Evolutionary conservation across 2,113 vertebrate genomes (phyloP).

Genomic region (Periophthalmodon schlosseri): DNA sequence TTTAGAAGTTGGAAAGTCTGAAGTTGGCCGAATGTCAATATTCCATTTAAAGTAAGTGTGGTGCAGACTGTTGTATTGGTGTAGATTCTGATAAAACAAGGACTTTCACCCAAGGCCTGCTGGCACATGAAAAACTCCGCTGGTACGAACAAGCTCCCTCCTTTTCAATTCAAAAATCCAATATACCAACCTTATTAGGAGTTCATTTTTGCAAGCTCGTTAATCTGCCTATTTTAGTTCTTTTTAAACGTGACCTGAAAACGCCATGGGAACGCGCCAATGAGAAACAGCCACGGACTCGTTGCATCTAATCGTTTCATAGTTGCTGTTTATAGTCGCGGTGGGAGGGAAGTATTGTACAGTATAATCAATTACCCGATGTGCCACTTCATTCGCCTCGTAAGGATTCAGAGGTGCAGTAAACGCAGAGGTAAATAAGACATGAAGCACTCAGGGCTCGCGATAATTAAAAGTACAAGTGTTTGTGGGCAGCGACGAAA

Average conservation of each 20-base stretch:
- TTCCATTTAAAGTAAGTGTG: neutral
- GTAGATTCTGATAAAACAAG: neutral
- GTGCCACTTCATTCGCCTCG: constrained; percentile 30
- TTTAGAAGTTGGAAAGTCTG: too few relatives aligned
- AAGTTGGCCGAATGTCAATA: neutral
- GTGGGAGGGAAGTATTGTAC: constrained; percentile 8
- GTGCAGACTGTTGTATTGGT: neutral
- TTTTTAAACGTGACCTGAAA: constrained; percentile 10
- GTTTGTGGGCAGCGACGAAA: neutral
- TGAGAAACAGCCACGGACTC: neutral
- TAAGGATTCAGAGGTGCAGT: constrained; percentile 3
- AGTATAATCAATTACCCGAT: constrained; percentile 28
- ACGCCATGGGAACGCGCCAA: neutral
- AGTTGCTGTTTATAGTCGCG: constrained; percentile 1
- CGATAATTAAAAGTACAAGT: neutral
- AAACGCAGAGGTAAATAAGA: constrained; percentile 2
- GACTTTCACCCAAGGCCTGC: neutral
- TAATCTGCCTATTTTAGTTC: neutral
- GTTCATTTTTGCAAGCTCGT: constrained; percentile 6
- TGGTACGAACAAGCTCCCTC: neutral
- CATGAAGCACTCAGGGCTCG: neutral
- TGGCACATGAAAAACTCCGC: neutral
- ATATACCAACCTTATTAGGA: constrained; percentile 3
- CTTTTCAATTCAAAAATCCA: neutral
- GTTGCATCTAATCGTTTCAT: constrained; percentile 1